Conservation (phyloP, 2,888 invertebrate species). For the Flexamia atlantica region DNA sequence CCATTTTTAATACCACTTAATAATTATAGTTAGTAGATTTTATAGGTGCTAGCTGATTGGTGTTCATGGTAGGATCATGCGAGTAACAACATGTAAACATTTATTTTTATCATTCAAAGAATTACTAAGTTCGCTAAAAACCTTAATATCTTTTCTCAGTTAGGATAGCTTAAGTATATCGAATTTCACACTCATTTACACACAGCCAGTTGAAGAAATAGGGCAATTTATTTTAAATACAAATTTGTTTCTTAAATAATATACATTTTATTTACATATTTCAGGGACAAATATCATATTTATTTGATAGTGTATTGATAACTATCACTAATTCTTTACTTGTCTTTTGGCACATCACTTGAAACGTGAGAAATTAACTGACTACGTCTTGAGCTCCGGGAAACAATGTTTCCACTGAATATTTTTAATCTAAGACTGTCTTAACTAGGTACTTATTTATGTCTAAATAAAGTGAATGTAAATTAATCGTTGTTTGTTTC, state of each 20-base stretch:
- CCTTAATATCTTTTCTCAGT: too few relatives aligned
- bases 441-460: not conserved
- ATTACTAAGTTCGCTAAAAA: not conserved
- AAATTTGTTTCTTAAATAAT: not conserved
- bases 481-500: not conserved
- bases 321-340: not conserved
- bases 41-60: not conserved
- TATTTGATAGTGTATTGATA: not conserved
- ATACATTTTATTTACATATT: not conserved
- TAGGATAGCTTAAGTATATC: not conserved
- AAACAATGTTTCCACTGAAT: not conserved
- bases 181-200: not conserved
- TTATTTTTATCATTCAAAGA: not conserved
- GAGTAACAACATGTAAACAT: not conserved
- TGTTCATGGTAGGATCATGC: not conserved
- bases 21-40: not conserved
- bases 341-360: conserved; percentile 44
- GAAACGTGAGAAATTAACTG: not conserved
- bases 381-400: conserved; percentile 2
- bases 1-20: too few relatives aligned
- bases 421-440: not conserved
- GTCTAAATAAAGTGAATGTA: not conserved
- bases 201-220: conserved; percentile 2
- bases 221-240: not conserved
- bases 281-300: not conserved